Base-by-base conservation (phyloP, 2,113 vertebrate genomes). In the Melanerpes formicivorus region DNA sequence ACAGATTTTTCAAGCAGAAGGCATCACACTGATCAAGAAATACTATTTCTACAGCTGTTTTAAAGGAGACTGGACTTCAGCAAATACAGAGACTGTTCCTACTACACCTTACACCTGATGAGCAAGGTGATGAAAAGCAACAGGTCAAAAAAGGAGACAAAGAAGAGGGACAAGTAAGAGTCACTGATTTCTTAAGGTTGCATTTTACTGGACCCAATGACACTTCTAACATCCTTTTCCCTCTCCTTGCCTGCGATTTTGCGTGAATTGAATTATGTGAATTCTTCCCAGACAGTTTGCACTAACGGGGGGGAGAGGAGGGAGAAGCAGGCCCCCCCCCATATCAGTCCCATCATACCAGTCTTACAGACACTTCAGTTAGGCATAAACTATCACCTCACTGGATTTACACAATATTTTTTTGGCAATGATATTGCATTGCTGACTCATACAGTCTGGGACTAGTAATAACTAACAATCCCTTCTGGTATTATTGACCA, bases 391-490 rank as follows among this genome's bases (percentile, higher is more conserved):
- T 69, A 88, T 58, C n/a, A 87, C 62, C 88, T 90, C 27, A 11
- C 19, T 50, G 25, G 11, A 94, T 95, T 95, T 93, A 90, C 92
- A 92, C 87, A 90, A 77, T 37, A 58, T 72, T 90, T 93, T 93
- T 85, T 91, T 85, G 81, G 94, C 82, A 95, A 82, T 34, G 65
- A 30, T 67, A 40, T 22, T 54, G 46, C 21, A 14, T 5, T 86
- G 92, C 84, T 96, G 90, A 93, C 81, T 95, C 95, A 92, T 66
- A 82, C 63, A 4, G 29, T 80, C 80, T 93, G 75, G 65, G 70
- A 91, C 29, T 78, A 40, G 42, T 80, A 94, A 92, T 82, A 93
- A 65, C 76, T 50, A 91, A 75, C 70, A 80, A 90, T 71, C 79
- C 42, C 60, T 90, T 37, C 55, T 88, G 81, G 34, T 84, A 88